Evolutionary conservation across 1,140 invertebrate genomes (phyloP).

Genomic region (Drosophila micromelanica): DNA sequence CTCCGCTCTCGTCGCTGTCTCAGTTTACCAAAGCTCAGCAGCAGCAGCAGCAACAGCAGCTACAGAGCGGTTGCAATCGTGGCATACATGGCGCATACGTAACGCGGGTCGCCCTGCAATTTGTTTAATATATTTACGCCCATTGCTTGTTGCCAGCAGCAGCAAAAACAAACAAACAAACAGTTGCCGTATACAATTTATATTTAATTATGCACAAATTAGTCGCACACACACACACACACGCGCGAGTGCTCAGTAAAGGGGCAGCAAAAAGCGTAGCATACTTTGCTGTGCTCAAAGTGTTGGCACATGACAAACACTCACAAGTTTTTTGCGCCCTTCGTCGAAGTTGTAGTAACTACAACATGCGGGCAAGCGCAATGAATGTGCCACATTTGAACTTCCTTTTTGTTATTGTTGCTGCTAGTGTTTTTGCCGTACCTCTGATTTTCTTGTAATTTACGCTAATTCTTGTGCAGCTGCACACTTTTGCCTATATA

Average conservation of each 20-base stretch:
- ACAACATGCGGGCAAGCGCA: constrained; percentile 39
- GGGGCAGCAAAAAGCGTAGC: constrained; percentile 61
- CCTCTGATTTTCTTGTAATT: constrained; percentile 47
- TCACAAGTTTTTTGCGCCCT: constrained; percentile 71
- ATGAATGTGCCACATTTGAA: constrained; percentile 23
- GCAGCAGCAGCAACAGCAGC: constrained; percentile 12
- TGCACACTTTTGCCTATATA: constrained; percentile 5
- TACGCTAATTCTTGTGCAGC: constrained; percentile 34
- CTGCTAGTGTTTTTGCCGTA: constrained; percentile 7
- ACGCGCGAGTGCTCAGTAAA: constrained; percentile 12
- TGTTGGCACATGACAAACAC: constrained; percentile 82
- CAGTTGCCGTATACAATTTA: constrained; percentile 76
- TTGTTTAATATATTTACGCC: constrained; percentile 83
- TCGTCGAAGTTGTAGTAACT: constrained; percentile 25
- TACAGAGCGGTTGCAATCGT: constrained; percentile 35
- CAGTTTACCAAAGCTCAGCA: constrained; percentile 55
- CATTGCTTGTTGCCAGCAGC: constrained; percentile 68
- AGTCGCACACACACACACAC: constrained; percentile 41
- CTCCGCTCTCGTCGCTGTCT: constrained; percentile 36
- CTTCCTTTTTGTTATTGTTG: constrained; percentile 24
- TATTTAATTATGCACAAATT: constrained; percentile 83
- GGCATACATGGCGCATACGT: constrained; percentile 66
- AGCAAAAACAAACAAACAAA: constrained; percentile 63
- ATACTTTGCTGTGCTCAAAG: constrained; percentile 58
- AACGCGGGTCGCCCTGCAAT: constrained; percentile 60